These are phyloP conservation scores for Noctua comes DNA, from an alignment of 2,888 invertebrate genomes.

Conservation along the genomic window DNA sequence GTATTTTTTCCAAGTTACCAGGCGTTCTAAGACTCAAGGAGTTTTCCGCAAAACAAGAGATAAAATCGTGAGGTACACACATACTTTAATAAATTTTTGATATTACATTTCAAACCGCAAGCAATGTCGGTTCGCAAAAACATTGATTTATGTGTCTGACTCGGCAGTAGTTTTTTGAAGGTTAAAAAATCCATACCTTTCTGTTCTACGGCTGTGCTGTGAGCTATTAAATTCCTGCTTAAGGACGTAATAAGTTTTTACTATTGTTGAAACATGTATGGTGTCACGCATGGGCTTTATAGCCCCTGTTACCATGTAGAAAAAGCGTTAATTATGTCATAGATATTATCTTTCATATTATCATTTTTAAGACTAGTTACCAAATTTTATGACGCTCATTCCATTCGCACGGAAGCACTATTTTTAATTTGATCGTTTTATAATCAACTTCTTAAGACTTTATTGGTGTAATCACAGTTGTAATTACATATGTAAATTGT, in stretches of 20 bases:
- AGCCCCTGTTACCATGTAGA: constrained; percentile 55
- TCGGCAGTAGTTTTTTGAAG: constrained; percentile 67
- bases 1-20: constrained; percentile 28
- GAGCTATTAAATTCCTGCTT: constrained; percentile 59
- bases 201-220: constrained; percentile 50
- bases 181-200: constrained; percentile 67
- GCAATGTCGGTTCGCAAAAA: constrained; percentile 69
- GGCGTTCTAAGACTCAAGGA: constrained; percentile 32
- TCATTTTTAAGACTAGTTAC: constrained; percentile 27
- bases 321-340: constrained; percentile 40
- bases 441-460: constrained; percentile 54
- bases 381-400: constrained; percentile 52
- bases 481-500: constrained; percentile 53
- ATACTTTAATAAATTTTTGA: constrained; percentile 63
- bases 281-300: constrained; percentile 61
- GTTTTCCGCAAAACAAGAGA: constrained; percentile 50
- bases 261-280: constrained; percentile 51
- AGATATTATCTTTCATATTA: constrained; percentile 43
- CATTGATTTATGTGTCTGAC: constrained; percentile 72
- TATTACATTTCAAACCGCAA: constrained; percentile 70
- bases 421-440: constrained; percentile 60
- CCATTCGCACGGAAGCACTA: constrained; percentile 62
- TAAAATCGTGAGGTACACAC: constrained; percentile 52
- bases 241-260: constrained; percentile 65
- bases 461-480: constrained; percentile 48